Base-by-base conservation (phyloP, 2,113 vertebrate species). In the Dasyornis broadbenti region DNA sequence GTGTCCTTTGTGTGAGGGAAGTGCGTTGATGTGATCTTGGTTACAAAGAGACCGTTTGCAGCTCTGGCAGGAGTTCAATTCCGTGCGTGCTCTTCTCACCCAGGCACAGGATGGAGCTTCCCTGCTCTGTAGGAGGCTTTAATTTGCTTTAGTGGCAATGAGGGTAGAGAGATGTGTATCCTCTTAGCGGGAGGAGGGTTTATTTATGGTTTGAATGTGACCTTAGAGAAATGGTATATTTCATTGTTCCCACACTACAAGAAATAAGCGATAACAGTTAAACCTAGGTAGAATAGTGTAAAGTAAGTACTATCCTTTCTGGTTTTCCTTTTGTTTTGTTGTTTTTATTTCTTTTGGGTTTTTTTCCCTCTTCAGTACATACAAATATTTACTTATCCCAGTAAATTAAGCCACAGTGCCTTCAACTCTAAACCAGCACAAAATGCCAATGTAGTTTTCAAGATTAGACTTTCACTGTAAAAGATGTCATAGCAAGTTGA, bases 11-110 rank as follows among this genome's bases (percentile, higher is more conserved):
- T 72, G 11, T 40, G 40, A 69, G 68, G n/a, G 56, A 52, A 35
- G 31, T 30, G n/a, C 52, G 45, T 47, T 59, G 59, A 13, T 79
- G 26, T 39, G 23, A 47, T 69, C 40, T 28, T 66, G 31, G 39
- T 37, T 73, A 39, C 52, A 59, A 33, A 59, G 47, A 57, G 8
- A 18, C 16, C 0, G 0, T 68, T 13, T 52, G 37, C 26, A 56
- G 19, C 65, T 39, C 82, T 78, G 71, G 26, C 69, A 88, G 52
- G 49, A 65, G 8, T 59, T 78, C 8, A 65, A 9, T 59, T 78
- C 8, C 2, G 0, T 72, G 21, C 11, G 16, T 15, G 17, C 4
- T 2, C 21, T 82, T 87, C 53, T 83, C 56, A 53, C 16, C 23
- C 26, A 65, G 57, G 10, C n/a, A 18, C 35, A 1, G 3, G 39